phyloP scores from a whole-genome alignment of 2,888 invertebrate genomes.

The Trachelus stipa region DNA sequence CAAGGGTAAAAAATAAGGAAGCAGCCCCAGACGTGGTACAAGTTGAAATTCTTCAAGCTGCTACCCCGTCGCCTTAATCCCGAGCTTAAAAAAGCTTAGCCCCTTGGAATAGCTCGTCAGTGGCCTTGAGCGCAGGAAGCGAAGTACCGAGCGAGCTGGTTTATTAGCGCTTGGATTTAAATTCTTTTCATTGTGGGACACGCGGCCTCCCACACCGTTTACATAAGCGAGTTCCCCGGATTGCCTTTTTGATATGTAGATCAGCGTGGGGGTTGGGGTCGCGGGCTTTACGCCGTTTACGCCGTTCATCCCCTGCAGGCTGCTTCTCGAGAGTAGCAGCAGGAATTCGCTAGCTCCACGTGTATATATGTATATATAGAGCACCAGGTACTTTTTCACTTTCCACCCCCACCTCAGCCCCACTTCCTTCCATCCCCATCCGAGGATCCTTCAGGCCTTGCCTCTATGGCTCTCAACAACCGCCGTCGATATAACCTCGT shows the following conservation, averaged over 20 bases:
- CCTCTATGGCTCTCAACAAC: background rate
- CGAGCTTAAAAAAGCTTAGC: slow-evolving; percentile 60
- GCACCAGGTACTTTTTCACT: background rate
- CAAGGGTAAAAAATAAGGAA: too few relatives aligned
- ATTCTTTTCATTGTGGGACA: slow-evolving; percentile 65
- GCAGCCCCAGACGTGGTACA: too few relatives aligned
- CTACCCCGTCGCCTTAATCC: slow-evolving; percentile 52
- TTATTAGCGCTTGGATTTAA: slow-evolving; percentile 66
- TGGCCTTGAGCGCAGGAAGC: slow-evolving; percentile 32
- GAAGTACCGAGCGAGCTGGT: slow-evolving; percentile 49
- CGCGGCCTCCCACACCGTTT: slow-evolving; percentile 58
- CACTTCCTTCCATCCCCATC: too few relatives aligned
- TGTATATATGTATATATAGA: too few relatives aligned
- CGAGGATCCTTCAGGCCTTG: too few relatives aligned
- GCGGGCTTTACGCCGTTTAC: slow-evolving; percentile 64
- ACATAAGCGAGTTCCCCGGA: slow-evolving; percentile 67
- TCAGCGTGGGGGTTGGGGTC: slow-evolving; percentile 47
- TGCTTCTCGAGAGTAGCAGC: too few relatives aligned
- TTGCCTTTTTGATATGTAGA: slow-evolving; percentile 68
- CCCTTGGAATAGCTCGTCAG: slow-evolving; percentile 65
- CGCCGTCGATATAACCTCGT: slow-evolving; percentile 11
- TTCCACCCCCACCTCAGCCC: background rate
- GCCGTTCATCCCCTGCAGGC: slow-evolving; percentile 37
- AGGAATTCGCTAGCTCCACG: too few relatives aligned
- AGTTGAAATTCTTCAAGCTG: too few relatives aligned